Evolutionary conservation across 2,888 invertebrate genomes (phyloP).

Genomic region (Salpingus planirostris): DNA sequence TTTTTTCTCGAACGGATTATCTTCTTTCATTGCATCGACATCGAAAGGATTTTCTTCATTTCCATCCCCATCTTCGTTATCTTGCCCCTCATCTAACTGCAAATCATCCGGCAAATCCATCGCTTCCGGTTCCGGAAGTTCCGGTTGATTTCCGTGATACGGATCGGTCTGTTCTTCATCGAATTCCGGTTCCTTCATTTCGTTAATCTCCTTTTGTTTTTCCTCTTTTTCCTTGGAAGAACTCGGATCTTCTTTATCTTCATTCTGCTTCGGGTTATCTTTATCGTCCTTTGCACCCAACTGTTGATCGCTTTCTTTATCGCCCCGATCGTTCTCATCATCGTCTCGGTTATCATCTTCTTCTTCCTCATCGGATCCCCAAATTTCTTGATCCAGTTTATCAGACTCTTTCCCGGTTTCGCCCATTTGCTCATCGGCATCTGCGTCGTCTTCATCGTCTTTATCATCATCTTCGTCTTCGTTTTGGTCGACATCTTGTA

Average conservation of each 20-base stretch:
- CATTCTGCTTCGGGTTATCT: slow-evolving; percentile 70
- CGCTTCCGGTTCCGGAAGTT: slow-evolving; percentile 73
- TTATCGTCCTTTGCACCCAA: slow-evolving; percentile 54
- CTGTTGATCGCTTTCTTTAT: slow-evolving; percentile 42
- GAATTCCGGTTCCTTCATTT: slow-evolving; percentile 71
- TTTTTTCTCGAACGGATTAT: slow-evolving; percentile 32
- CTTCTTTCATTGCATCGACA: slow-evolving; percentile 65
- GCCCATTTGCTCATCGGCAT: slow-evolving; percentile 94
- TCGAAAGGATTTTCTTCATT: slow-evolving; percentile 78
- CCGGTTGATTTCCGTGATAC: slow-evolving; percentile 70
- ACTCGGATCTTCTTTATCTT: slow-evolving; percentile 49
- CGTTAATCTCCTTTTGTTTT: slow-evolving; percentile 60
- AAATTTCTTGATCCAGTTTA: slow-evolving; percentile 69
- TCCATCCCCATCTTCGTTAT: slow-evolving; percentile 49
- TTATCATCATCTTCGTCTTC: slow-evolving; percentile 51
- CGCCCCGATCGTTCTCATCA: slow-evolving; percentile 36
- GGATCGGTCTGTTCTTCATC: slow-evolving; percentile 78
- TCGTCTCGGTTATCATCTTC: slow-evolving; percentile 55
- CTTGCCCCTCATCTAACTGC: slow-evolving; percentile 65
- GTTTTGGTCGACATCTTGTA: slow-evolving; percentile 41
- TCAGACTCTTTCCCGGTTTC: slow-evolving; percentile 84
- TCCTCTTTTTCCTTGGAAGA: slow-evolving; percentile 47
- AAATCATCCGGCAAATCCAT: slow-evolving; percentile 84
- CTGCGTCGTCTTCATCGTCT: slow-evolving; percentile 59
- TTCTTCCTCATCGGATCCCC: slow-evolving; percentile 77